These are phyloP conservation scores for Trematomus loennbergii DNA, from an alignment of 2,113 vertebrate species.

Conservation along the genomic window DNA sequence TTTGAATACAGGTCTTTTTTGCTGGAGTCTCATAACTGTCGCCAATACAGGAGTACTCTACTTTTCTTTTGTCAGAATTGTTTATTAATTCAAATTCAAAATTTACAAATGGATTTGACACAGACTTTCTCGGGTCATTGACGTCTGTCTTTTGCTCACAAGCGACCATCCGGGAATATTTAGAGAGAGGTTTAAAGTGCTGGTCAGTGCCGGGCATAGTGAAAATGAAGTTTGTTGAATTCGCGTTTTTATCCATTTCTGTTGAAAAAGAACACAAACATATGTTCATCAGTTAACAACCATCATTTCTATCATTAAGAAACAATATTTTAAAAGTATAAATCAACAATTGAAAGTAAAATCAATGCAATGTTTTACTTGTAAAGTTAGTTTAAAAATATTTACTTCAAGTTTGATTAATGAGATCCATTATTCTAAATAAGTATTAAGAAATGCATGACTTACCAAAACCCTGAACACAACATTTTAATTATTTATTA, in stretches of 20 bases:
- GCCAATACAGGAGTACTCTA: constrained; percentile 31
- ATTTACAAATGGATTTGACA: constrained; percentile 30
- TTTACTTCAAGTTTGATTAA: neutral
- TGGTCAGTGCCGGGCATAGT: neutral
- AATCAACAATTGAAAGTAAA: neutral
- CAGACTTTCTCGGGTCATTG: neutral
- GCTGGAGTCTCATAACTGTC: constrained; percentile 40
- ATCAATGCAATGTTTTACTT: neutral
- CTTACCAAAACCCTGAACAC: neutral
- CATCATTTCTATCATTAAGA: neutral
- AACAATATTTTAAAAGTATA: neutral
- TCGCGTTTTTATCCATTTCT: constrained; percentile 34
- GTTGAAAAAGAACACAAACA: neutral
- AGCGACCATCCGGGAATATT: constrained; percentile 29
- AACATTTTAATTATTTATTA: too few species aligned
- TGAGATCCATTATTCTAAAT: neutral
- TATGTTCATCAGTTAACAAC: neutral
- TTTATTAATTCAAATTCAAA: constrained; percentile 50
- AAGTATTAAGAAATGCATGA: neutral
- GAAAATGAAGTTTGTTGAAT: neutral
- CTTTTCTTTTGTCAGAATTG: constrained; percentile 16
- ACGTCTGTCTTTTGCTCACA: neutral
- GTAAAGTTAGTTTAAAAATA: neutral
- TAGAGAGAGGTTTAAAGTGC: constrained; percentile 54
- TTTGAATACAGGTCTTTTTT: constrained; percentile 45